Conservation (phyloP, 1,140 invertebrate species). For the Callitettix versicolor region DNA sequence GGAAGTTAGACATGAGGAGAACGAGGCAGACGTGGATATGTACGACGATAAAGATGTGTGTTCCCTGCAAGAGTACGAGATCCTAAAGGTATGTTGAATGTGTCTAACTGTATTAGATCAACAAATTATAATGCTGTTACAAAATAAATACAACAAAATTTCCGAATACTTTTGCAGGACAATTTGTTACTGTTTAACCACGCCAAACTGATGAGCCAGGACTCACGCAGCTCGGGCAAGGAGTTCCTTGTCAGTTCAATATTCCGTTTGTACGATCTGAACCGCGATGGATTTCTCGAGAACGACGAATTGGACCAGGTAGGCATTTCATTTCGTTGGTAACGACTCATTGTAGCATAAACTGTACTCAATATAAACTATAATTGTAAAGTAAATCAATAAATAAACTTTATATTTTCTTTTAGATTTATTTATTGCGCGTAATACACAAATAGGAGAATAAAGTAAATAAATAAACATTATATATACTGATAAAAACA, state of each 20-base stretch:
- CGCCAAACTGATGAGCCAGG: slow-evolving; percentile 49
- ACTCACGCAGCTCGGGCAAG: slow-evolving; percentile 46
- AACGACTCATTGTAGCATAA: neutral
- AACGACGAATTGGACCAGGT: slow-evolving; percentile 53
- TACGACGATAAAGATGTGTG: slow-evolving; percentile 33
- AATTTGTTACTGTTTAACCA: slow-evolving; percentile 64
- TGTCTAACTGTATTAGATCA: neutral
- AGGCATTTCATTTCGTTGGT: too few species aligned
- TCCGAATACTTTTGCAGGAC: slow-evolving; percentile 46
- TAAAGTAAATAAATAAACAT: too few species aligned
- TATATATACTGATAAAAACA: too few species aligned
- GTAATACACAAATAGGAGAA: too few species aligned
- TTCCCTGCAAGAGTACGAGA: slow-evolving; percentile 56
- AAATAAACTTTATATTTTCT: slow-evolving; percentile 7
- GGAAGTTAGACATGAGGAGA: slow-evolving; percentile 15
- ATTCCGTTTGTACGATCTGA: slow-evolving; percentile 67
- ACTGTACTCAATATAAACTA: neutral
- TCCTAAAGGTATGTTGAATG: slow-evolving; percentile 45
- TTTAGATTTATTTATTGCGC: too few species aligned
- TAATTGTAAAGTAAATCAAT: neutral
- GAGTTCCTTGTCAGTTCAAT: slow-evolving; percentile 65
- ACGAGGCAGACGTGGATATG: slow-evolving; percentile 12
- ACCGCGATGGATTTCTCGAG: slow-evolving; percentile 57
- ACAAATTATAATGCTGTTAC: too few species aligned
- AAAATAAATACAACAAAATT: too few species aligned